Evolutionary conservation across 2,113 vertebrate species (phyloP), one percentile per base, ranked within the genome.

Genomic region (Oryzias woworae): DNA sequence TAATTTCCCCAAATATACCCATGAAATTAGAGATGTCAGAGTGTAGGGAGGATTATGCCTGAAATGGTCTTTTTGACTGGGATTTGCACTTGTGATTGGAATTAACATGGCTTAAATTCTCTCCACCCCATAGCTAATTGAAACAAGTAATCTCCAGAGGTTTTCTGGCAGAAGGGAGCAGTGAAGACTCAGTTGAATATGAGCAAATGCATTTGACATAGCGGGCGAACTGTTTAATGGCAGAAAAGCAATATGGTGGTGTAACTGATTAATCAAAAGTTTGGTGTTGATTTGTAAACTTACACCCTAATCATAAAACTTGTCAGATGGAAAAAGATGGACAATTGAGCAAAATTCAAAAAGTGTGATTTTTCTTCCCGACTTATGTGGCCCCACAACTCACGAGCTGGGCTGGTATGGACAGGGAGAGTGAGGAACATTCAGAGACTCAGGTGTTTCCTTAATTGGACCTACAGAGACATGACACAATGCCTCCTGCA

Each of bases 91-190:
- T 81, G 83, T 82, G 76, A 78, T 76, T 76, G 77, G 85, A 89
- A 89, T 89, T 87, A 90, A 81, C 79, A 81, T 83, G 81, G 75
- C 81, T 89, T 87, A 83, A 80, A 86, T 86, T 81, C 71, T 82
- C 74, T 76, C 72, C 59, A 23, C 82, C 82, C 80, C 76, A 69
- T 80, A 65, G 80, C 85, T 87, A 88, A 89, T 89, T 90, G 87
- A 89, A 89, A 90, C 74, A 75, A 80, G 84, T 88, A 87, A 88
- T 88, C 85, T 87, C 84, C 55, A 3, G 81, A 67, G 85, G 77
- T 77, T 42, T 68, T 54, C 61, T 62, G 71, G 75, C 71, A 49
- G 50, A 46, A 50, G 43, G 66, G 79, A 71, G 66, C 8, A 28
- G 22, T 62, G 60, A 74, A 62, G 73, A 66, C 72, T 68, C 71